These are phyloP conservation scores for Mesorhabditis spiculigera DNA, from an alignment of 2,888 invertebrate species.

Conservation along the genomic window DNA sequence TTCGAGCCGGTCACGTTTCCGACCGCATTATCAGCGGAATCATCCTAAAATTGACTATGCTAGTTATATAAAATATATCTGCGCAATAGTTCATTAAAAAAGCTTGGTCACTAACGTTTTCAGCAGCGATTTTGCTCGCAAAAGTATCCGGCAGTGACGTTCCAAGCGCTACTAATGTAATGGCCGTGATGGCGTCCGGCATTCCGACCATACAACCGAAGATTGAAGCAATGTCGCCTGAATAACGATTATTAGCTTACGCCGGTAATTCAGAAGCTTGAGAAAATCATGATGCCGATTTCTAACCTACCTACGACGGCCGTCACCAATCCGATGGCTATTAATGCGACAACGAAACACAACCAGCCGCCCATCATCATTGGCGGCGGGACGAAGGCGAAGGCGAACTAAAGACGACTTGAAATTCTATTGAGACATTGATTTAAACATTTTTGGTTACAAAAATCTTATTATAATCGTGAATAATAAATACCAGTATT, in stretches of 20 bases:
- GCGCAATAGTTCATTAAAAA: neutral
- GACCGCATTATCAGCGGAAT: constrained; percentile 67
- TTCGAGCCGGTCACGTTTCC: constrained; percentile 70
- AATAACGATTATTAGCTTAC: constrained; percentile 3
- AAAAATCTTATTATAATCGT: too few species aligned
- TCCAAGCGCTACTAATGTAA: constrained; percentile 67
- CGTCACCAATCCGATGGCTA: constrained; percentile 66
- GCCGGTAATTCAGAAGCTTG: neutral
- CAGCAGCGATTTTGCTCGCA: constrained; percentile 66
- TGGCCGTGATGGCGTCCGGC: constrained; percentile 61
- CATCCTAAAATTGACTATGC: constrained; percentile 60
- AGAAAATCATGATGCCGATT: neutral
- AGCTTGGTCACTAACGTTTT: constrained; percentile 21
- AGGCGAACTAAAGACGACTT: constrained; percentile 56
- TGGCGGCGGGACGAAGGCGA: constrained; percentile 66
- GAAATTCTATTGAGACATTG: neutral
- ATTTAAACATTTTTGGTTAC: neutral
- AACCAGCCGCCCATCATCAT: constrained; percentile 66
- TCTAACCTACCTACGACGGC: constrained; percentile 63
- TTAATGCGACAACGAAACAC: constrained; percentile 65
- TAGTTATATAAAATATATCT: neutral
- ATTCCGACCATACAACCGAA: constrained; percentile 68
- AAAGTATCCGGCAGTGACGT: constrained; percentile 68
- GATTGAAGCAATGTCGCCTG: constrained; percentile 62
- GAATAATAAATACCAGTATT: too few species aligned